Evolutionary conservation across 2,888 invertebrate genomes (phyloP).

Genomic region (Agrochola circellaris): DNA sequence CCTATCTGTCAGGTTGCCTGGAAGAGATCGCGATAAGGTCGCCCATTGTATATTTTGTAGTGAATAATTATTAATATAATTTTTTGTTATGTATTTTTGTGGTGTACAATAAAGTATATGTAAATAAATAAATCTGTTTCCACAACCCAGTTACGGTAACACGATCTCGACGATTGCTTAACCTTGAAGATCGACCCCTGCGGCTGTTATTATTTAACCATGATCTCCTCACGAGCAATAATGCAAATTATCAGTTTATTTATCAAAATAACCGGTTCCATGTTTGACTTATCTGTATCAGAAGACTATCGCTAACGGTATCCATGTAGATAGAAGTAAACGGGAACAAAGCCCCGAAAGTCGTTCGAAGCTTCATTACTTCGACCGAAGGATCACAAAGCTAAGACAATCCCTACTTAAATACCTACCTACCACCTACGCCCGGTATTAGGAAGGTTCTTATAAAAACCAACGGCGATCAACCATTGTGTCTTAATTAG

Average conservation of each 20-base stretch:
- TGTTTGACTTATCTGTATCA: conserved; percentile 30
- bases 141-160: not conserved
- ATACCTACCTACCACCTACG: conserved; percentile 56
- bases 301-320: conserved; percentile 34
- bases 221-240: too few species aligned
- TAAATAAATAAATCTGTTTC: too few species aligned
- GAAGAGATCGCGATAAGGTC: too few species aligned
- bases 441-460: conserved; percentile 54
- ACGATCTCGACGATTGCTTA: too few species aligned
- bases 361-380: conserved; percentile 67
- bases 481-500: conserved; percentile 28
- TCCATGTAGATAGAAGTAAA: conserved; percentile 59
- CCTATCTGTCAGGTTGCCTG: too few species aligned
- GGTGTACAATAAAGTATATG: too few species aligned
- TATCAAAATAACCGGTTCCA: conserved; percentile 4
- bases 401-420: conserved; percentile 67
- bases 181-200: not conserved
- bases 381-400: conserved; percentile 63
- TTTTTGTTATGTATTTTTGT: too few species aligned
- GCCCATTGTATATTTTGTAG: too few species aligned
- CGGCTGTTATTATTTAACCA: too few species aligned
- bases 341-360: conserved; percentile 60
- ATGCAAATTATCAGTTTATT: not conserved
- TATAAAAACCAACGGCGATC: conserved; percentile 40
- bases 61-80: too few species aligned